Base-by-base conservation (phyloP, 2,888 invertebrate genomes). In the Lomographa bimaculata region DNA sequence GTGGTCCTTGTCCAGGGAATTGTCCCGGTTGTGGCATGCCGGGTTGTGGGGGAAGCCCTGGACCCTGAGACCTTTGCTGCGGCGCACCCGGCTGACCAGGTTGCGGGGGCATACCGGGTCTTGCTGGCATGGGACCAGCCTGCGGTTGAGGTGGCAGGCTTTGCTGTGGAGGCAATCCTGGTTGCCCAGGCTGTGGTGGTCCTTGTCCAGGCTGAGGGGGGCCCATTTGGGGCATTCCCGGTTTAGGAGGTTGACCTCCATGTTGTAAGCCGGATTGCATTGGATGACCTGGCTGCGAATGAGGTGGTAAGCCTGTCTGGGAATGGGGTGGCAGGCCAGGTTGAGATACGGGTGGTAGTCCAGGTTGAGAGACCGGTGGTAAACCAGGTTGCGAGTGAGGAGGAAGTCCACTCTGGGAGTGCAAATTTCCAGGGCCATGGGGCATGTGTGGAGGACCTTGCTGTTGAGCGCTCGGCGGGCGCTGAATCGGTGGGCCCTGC, bases 401-500 rank as follows among this genome's bases (percentile, higher is more conserved):
- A 3, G 34, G 35, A n/a, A n/a, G n/a, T n/a, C n/a, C n/a, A n/a
- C n/a, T n/a, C n/a, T n/a, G n/a, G n/a, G n/a, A n/a, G n/a, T n/a
- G n/a, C 24, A 33, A 27, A 4, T 12, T 8, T 5, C 32, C 32
- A 7, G 23, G 23, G 5, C 24, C 24, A 24, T 7, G 8, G 19
- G 56, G 29, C 27, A 28, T 34, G 5, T 39, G 39, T 16, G 26
- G 39, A 14, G 35, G 19, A 9, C 46, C 47, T 35, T 48, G 55
- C 21, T 60, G 58, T 51, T 68, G 71, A 43, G 66, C 60, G 29
- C 65, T 64, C 2, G 65, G 65, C 11, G 74, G 70, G 33, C 60
- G 49, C 45, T 68, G 72, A 46, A 63, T 66, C n/a, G 59, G 57
- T 9, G 57, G 58, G 0, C 59, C 64, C 35, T 61, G 63, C 8